Evolutionary conservation across 2,888 invertebrate genomes (phyloP), one percentile per base, ranked within the genome.

Genomic region (Lithodes maja): DNA sequence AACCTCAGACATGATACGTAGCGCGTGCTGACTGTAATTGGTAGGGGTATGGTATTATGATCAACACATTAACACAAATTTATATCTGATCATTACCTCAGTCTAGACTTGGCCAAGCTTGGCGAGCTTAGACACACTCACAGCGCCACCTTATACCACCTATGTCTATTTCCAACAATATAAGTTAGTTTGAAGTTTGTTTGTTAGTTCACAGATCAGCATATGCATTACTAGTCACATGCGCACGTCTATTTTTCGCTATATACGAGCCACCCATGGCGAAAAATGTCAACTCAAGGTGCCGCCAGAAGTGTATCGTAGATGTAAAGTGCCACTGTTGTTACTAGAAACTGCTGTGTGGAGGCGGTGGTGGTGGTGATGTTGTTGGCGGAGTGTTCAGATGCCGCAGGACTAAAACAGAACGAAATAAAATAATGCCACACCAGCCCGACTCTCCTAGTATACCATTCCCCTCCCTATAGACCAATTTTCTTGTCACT

Each of bases 301-400:
- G 33, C 33, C 33, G 61, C 61, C 61, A 17, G 17, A n/a, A 17
- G 71, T 71, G 5, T n/a, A 71, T 5, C 71, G 5, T n/a, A 1
- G 5, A n/a, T 71, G 2, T n/a, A 71, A n/a, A 71, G 15, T 71
- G 61, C 71, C 71, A 71, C 71, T 71, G 71, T 71, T 71, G 71
- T 71, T 71, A 17, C 17, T 71, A 71, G 71, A n/a, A 71, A 17
- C 17, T n/a, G 17, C 17, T 12, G 71, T n/a, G 71, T 71, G 17
- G 71, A n/a, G 71, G 15, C n/a, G 71, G 71, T 17, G 71, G 71
- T n/a, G 71, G 61, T 12, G 17, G 17, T 17, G 15, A n/a, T 17
- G 1, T 5, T 12, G 1, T 5, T n/a, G 71, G 71, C 3, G 71
- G 71, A n/a, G 17, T 9, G 71, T 61, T 61, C 7, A 12, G 61